Evolutionary conservation across 2,797 vertebrate species (phyloP), one percentile per base, ranked within the genome.

Genomic region (Champsocephalus esox): DNA sequence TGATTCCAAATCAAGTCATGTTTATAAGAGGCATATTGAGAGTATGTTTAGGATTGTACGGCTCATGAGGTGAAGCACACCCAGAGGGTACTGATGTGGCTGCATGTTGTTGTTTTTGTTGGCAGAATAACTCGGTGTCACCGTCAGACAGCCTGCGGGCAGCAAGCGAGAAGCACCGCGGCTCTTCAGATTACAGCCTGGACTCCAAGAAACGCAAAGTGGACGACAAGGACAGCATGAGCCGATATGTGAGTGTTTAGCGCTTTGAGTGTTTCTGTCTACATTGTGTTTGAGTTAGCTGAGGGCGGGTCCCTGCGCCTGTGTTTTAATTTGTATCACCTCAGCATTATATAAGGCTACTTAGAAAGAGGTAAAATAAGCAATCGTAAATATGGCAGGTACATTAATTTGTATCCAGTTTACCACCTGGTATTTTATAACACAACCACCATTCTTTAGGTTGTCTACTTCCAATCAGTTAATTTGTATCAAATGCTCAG

Each of bases 151-250:
- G 97, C 90, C 92, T 98, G 84, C 92, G 97, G 64, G 85, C 94
- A 1, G 93, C 96, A 57, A 97, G 96, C 0, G 97, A 99, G 92
- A 99, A 98, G 88, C 97, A 98, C 92, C 94, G 97, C 32, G 91
- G 96, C 80, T 98, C 97, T 7, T 94, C 97, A 0, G 98, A 99
- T 70, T 98, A 98, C 61, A 87, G 95, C 79, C 92, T 97, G 3
- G 98, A 99, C 87, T 92, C 97, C 78, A 99, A 99, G 94, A 99
- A 99, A 84, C 91, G 98, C 86, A 98, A 98, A 88, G 97, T 97
- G 0, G 98, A 99, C 51, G 97, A 98, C 92, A 98, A 99, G 88
- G 97, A 98, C 90, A 97, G 93, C 88, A 93, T 98, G 96, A 96
- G 97, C 90, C 94, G 97, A 96, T 99, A 99, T 66, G 98, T 99